Percentiles rank a stretch among this genome's conserved stretches.
Conservation (phyloP, 1,140 invertebrate species). For the Drosophila parabipectinata region DNA sequence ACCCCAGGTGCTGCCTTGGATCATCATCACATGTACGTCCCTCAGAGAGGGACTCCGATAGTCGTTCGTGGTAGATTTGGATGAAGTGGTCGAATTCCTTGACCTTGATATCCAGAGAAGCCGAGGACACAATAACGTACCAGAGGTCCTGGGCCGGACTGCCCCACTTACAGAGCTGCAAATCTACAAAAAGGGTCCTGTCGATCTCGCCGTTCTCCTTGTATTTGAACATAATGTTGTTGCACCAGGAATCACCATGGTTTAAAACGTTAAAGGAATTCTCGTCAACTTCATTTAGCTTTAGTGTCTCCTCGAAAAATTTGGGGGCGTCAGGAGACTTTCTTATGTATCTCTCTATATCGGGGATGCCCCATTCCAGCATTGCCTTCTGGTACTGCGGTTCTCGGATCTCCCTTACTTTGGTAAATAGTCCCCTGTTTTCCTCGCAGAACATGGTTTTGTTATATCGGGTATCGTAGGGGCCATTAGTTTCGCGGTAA, state of each 20-base stretch:
- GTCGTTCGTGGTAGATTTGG: constrained; percentile 59
- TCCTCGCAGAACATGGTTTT: constrained; percentile 27
- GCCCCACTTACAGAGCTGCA: constrained; percentile 67
- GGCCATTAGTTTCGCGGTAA: constrained; percentile 48
- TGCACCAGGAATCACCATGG: constrained; percentile 86
- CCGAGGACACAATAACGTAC: constrained; percentile 61
- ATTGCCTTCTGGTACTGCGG: constrained; percentile 37
- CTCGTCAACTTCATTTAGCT: constrained; percentile 59
- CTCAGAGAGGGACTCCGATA: constrained; percentile 57
- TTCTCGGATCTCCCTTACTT: constrained; percentile 28
- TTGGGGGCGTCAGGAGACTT: neutral
- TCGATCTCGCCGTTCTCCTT: constrained; percentile 73
- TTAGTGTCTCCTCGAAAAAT: constrained; percentile 26
- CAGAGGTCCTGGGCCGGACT: constrained; percentile 65
- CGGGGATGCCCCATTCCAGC: constrained; percentile 55
- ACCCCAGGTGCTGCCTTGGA: constrained; percentile 65
- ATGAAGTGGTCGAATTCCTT: constrained; percentile 70
- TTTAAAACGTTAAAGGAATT: constrained; percentile 86
- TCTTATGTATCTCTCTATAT: constrained; percentile 23
- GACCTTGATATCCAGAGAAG: constrained; percentile 52
- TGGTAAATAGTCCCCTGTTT: constrained; percentile 9
- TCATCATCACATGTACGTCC: constrained; percentile 57
- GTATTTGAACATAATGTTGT: constrained; percentile 84
- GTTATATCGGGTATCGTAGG: constrained; percentile 49
- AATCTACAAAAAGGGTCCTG: constrained; percentile 58